Conservation (phyloP, 2,888 invertebrate genomes). For the Lutraria lutraria region DNA sequence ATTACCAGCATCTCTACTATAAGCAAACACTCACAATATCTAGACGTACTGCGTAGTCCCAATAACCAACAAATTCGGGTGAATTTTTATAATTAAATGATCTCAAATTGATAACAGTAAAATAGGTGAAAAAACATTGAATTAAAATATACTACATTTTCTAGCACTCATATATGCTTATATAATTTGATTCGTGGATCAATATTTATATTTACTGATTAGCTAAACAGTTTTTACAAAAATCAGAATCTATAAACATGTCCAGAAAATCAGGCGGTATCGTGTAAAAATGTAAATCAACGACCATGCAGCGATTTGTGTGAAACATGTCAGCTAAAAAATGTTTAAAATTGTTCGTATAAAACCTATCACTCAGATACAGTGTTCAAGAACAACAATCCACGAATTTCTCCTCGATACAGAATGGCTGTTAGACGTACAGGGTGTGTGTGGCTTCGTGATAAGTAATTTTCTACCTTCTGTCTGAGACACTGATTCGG, state of each 20-base stretch:
- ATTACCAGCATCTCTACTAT: not conserved
- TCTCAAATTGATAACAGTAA: conserved; percentile 17
- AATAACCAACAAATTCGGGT: not conserved
- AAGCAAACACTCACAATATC: conserved; percentile 19
- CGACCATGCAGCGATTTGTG: not conserved
- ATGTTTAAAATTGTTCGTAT: not conserved
- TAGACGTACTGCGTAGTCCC: not conserved
- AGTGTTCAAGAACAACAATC: not conserved
- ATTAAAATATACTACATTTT: not conserved
- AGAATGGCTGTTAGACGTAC: not conserved
- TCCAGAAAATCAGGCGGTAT: not conserved
- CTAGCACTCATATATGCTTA: conserved; percentile 12
- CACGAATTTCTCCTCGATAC: not conserved
- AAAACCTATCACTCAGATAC: not conserved
- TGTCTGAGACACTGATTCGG: conserved; percentile 1
- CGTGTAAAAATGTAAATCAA: not conserved
- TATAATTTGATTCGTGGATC: not conserved
- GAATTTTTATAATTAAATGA: conserved; percentile 1
- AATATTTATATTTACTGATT: not conserved
- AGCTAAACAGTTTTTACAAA: not conserved
- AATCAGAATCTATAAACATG: not conserved
- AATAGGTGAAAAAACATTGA: not conserved
- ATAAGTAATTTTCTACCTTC: conserved; percentile 17
- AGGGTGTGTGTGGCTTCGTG: conserved; percentile 12
- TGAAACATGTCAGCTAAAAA: conserved; percentile 7